Percentiles rank a stretch among this genome's conserved stretches.
These are phyloP conservation scores for Melanostoma mellinum DNA, from an alignment of 2,888 invertebrate species.

Conservation along the genomic window DNA sequence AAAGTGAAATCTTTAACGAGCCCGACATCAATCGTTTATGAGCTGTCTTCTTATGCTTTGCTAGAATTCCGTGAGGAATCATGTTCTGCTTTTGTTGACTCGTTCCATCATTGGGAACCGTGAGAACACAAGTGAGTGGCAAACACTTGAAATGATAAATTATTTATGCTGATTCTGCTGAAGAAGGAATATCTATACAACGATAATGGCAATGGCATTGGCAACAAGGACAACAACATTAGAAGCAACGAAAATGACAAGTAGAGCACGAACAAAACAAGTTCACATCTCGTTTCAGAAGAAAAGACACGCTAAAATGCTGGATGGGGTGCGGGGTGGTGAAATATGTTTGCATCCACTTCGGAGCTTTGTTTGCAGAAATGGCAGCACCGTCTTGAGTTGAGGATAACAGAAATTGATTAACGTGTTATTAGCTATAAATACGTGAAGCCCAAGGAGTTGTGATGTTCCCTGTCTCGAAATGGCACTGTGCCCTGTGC, in stretches of 20 bases:
- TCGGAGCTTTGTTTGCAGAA: conserved; percentile 1
- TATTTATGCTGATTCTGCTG: conserved; percentile 61
- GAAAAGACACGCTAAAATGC: background rate
- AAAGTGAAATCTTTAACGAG: conserved; percentile 50
- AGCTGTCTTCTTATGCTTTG: conserved; percentile 29
- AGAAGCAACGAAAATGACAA: conserved; percentile 36
- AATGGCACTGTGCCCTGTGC: background rate
- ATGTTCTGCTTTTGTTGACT: conserved; percentile 25
- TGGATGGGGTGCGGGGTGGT: conserved; percentile 24
- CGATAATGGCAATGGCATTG: conserved; percentile 43
- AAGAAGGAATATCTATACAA: conserved; percentile 19
- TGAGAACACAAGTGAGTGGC: conserved; percentile 47
- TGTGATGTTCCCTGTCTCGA: background rate
- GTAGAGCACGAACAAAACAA: conserved; percentile 1
- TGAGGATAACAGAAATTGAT: conserved; percentile 59
- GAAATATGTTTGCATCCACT: no score
- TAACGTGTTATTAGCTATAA: conserved; percentile 67
- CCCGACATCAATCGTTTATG: conserved; percentile 47
- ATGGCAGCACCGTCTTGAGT: conserved; percentile 11
- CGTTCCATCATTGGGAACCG: conserved; percentile 28
- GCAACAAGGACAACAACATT: conserved; percentile 45
- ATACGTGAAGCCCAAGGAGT: conserved; percentile 33
- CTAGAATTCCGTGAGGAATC: conserved; percentile 19
- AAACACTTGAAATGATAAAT: conserved; percentile 67
- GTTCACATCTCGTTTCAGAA: conserved; percentile 9